A percentile compares a stretch with the other conserved stretches of the same genome.
Conservation (phyloP, 2,888 invertebrate species). For the Aleiodes alternator region DNA sequence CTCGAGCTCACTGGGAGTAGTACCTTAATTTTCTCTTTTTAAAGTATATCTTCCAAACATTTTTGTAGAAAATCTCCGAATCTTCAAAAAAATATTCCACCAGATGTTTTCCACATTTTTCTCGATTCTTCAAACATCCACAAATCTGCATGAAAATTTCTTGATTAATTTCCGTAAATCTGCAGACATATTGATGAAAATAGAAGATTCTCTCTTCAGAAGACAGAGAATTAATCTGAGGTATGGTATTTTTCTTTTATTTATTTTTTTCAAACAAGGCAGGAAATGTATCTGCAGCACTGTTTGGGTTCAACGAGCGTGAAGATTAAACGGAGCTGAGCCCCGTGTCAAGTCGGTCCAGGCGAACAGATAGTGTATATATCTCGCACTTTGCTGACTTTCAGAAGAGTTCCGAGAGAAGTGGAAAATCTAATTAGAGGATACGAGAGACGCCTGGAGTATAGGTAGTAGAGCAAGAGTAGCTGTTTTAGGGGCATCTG, state of each 20-base stretch:
- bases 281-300: conserved; percentile 7
- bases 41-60: too few relatives aligned
- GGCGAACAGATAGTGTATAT: conserved; percentile 6
- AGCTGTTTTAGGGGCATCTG: conserved; percentile 25
- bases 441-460: conserved; percentile 38
- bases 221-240: conserved; percentile 33
- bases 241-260: conserved; percentile 11
- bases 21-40: too few relatives aligned
- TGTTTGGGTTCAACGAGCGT: conserved; percentile 40
- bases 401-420: conserved; percentile 43
- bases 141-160: too few relatives aligned
- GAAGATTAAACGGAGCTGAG: conserved; percentile 45
- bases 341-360: conserved; percentile 44
- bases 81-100: too few relatives aligned
- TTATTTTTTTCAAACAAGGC: not conserved
- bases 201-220: not conserved
- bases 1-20: too few relatives aligned
- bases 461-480: conserved; percentile 26
- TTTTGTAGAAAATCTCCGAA: too few relatives aligned
- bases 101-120: too few relatives aligned
- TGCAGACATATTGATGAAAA: too few relatives aligned
- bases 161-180: too few relatives aligned
- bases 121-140: too few relatives aligned
- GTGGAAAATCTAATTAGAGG: conserved; percentile 49
- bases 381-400: conserved; percentile 44